Conservation (phyloP, 2,797 vertebrate genomes). For the Melanotaenia maccullochi region DNA sequence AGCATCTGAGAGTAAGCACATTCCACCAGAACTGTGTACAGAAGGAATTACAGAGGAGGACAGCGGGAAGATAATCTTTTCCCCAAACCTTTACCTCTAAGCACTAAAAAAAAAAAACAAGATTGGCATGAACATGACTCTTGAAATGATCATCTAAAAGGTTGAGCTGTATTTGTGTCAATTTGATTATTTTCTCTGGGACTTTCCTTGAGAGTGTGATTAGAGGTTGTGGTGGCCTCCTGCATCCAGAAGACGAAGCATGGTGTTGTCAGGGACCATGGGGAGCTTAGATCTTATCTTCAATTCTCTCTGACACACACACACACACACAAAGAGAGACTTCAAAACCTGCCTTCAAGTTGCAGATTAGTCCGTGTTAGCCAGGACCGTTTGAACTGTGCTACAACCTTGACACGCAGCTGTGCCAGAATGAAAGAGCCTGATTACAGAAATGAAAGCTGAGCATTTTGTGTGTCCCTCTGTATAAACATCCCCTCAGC, state of each 20-base stretch:
- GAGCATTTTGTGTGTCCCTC: slow-evolving; percentile 10
- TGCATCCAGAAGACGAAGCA: slow-evolving; percentile 28
- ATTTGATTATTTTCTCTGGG: slow-evolving; percentile 40
- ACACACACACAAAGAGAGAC: slow-evolving; percentile 36
- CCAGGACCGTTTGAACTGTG: slow-evolving; percentile 53
- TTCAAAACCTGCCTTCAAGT: slow-evolving; percentile 68
- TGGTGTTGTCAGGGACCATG: background rate
- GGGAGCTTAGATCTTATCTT: slow-evolving; percentile 66
- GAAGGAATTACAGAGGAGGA: slow-evolving; percentile 78
- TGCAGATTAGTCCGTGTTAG: slow-evolving; percentile 70
- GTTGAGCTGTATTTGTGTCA: slow-evolving; percentile 25
- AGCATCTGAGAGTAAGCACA: slow-evolving; percentile 72
- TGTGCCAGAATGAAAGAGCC: slow-evolving; percentile 54
- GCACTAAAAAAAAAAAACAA: slow-evolving; percentile 19
- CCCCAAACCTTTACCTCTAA: slow-evolving; percentile 60
- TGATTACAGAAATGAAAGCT: slow-evolving; percentile 65
- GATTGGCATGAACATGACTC: slow-evolving; percentile 43
- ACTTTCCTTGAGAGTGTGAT: slow-evolving; percentile 38
- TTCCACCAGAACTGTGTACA: slow-evolving; percentile 78
- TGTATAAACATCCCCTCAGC: slow-evolving; percentile 14
- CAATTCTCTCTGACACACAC: slow-evolving; percentile 50
- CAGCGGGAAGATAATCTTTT: slow-evolving; percentile 73
- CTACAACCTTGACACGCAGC: slow-evolving; percentile 68
- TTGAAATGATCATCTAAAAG: slow-evolving; percentile 51
- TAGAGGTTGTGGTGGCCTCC: slow-evolving; percentile 40